These are phyloP conservation scores for Gerris lacustris DNA, from an alignment of 2,888 invertebrate species.

Conservation along the genomic window DNA sequence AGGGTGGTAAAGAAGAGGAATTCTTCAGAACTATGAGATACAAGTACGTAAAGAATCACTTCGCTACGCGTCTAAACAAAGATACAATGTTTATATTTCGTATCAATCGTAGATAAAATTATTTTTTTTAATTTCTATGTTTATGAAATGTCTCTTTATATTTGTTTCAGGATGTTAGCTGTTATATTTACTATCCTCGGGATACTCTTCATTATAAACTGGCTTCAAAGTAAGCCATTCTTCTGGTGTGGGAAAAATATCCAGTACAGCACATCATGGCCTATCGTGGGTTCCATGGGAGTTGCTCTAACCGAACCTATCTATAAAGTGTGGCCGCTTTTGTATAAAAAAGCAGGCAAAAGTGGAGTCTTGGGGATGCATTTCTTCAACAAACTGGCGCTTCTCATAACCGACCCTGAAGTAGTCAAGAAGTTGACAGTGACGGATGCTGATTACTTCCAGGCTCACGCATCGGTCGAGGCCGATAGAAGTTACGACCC, in stretches of 20 bases:
- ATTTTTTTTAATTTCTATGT: too few species aligned
- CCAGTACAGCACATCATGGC: background rate
- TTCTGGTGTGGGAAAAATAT: background rate
- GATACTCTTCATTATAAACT: background rate
- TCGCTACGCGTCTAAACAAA: too few species aligned
- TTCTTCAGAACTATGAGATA: too few species aligned
- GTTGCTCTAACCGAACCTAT: background rate
- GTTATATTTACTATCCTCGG: too few species aligned
- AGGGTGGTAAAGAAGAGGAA: too few species aligned
- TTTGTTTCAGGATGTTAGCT: too few species aligned
- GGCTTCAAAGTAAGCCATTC: background rate
- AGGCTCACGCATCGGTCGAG: background rate
- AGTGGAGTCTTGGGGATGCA: background rate
- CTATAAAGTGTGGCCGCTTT: background rate
- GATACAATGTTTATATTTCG: too few species aligned
- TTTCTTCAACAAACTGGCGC: background rate
- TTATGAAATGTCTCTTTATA: too few species aligned
- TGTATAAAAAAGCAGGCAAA: background rate
- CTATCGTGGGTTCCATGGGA: background rate
- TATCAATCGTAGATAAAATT: too few species aligned
- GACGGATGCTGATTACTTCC: background rate
- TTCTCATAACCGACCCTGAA: background rate
- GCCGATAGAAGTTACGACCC: background rate
- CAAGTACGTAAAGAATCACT: too few species aligned
- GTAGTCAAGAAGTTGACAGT: background rate